Base-by-base conservation (phyloP, 2,113 vertebrate species). In the Vombatus ursinus region DNA sequence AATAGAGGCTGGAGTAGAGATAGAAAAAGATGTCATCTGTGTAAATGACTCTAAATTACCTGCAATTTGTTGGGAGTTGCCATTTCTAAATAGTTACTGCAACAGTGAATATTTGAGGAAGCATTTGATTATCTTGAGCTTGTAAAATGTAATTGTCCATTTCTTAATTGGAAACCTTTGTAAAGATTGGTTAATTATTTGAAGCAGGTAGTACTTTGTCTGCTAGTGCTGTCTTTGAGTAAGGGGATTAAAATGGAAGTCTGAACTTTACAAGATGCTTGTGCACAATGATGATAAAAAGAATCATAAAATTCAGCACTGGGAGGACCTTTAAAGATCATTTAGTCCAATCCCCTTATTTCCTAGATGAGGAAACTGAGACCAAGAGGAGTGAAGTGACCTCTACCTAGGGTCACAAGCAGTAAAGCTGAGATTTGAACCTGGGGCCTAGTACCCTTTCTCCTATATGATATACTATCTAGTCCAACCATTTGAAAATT, bases 61-160 rank as follows among this genome's bases (percentile, higher is more conserved):
- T 96, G 94, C 96, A 96, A 94, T 98, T 97, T 98, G 97, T 93
- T 97, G 97, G 97, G 97, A 98, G 97, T 98, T 96, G 97, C 97
- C 94, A 47, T 96, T 97, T 96, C 90, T 91, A 68, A 96, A 91
- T 92, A 84, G 94, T 97, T 97, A 94, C 8, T 97, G 96, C 96
- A 89, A 25, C 94, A 95, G 48, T 61, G 96, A 95, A 93, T 97
- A 97, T 97, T 98, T 93, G 96, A 97, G 98, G 98, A 98, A 98
- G 97, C 96, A 96, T 97, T 97, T 98, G 98, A 84, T 84, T 98
- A 97, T 97, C 96, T 94, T 90, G 95, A 31, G 11, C 97, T 98
- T 96, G 96, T 97, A 97, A 98, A 97, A 95, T 49, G 92, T 96
- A 97, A 97, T 97, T 95, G 97, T 93, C 68, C 92, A 94, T 97